Percentiles rank a stretch among this genome's conserved stretches.
Conservation (phyloP, 2,797 vertebrate genomes). For the Oreonectes daqikongensis region DNA sequence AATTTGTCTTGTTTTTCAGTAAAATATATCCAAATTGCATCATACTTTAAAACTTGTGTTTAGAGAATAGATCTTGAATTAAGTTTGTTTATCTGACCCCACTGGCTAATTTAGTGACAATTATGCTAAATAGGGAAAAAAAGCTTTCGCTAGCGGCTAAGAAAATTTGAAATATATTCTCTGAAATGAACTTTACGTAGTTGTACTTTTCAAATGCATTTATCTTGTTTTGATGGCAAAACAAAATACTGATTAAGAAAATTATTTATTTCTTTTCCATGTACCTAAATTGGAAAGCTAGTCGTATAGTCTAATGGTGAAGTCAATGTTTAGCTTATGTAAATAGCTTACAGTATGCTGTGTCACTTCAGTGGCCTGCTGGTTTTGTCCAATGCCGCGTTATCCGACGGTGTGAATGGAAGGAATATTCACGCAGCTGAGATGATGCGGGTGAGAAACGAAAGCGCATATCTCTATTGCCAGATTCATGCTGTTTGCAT, state of each 20-base stretch:
- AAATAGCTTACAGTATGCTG: not conserved
- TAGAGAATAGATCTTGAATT: not conserved
- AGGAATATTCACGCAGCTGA: not conserved
- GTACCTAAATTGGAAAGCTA: not conserved
- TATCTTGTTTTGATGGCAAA: not conserved
- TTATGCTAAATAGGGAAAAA: not conserved
- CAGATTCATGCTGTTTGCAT: slow-evolving; percentile 3
- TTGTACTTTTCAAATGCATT: not conserved
- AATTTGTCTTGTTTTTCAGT: not conserved
- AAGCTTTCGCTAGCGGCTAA: not conserved
- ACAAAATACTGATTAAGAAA: not conserved
- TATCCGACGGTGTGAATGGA: not conserved
- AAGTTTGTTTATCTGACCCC: slow-evolving; percentile 1
- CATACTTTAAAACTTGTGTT: not conserved
- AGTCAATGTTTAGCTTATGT: not conserved
- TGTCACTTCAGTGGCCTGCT: not conserved
- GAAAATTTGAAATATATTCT: not conserved
- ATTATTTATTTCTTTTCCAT: not conserved
- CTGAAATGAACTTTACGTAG: not conserved
- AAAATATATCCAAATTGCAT: not conserved
- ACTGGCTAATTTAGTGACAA: not conserved
- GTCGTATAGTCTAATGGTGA: not conserved
- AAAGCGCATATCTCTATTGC: not conserved
- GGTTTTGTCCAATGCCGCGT: not conserved
- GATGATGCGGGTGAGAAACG: not conserved